Conservation (phyloP, 2,888 invertebrate species). For the Drosophila eohydei region DNA sequence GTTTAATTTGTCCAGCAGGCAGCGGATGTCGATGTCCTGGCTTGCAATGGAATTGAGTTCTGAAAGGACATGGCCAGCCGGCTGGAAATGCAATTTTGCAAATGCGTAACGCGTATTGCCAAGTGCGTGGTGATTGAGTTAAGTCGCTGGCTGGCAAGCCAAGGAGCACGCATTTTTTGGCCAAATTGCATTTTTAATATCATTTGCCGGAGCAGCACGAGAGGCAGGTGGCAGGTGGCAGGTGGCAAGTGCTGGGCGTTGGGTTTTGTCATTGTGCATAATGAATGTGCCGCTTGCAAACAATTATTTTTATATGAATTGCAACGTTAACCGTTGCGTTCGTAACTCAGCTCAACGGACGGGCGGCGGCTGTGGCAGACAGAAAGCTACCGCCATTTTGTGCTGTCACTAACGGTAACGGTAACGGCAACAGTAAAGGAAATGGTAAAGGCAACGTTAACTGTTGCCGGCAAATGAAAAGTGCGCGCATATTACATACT, state of each 20-base stretch:
- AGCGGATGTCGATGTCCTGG: constrained; percentile 31
- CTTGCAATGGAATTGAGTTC: constrained; percentile 49
- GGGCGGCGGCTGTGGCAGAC: constrained; percentile 15
- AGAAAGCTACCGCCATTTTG: constrained; percentile 45
- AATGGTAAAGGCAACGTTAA: constrained; percentile 22
- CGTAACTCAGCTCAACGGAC: constrained; percentile 14
- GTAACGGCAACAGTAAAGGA: constrained; percentile 50
- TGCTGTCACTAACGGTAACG: constrained; percentile 69
- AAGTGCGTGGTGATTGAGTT: constrained; percentile 34
- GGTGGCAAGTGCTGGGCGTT: constrained; percentile 12
- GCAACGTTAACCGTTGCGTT: constrained; percentile 53
- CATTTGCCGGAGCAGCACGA: constrained; percentile 20
- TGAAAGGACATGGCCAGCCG: constrained; percentile 38
- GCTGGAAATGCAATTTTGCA: constrained; percentile 69
- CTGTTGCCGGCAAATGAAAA: constrained; percentile 66
- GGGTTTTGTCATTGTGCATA: constrained; percentile 50
- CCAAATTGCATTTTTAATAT: constrained; percentile 79
- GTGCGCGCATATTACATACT: constrained; percentile 71
- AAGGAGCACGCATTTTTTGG: constrained; percentile 42
- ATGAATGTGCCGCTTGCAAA: constrained; percentile 72
- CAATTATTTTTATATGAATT: constrained; percentile 78
- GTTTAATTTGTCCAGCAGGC: constrained; percentile 61
- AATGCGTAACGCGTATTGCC: constrained; percentile 65
- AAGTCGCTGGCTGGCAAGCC: constrained; percentile 12
- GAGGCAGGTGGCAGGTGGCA: constrained; percentile 2